Conservation (phyloP, 2,797 vertebrate species). For the Mus minutoides region DNA sequence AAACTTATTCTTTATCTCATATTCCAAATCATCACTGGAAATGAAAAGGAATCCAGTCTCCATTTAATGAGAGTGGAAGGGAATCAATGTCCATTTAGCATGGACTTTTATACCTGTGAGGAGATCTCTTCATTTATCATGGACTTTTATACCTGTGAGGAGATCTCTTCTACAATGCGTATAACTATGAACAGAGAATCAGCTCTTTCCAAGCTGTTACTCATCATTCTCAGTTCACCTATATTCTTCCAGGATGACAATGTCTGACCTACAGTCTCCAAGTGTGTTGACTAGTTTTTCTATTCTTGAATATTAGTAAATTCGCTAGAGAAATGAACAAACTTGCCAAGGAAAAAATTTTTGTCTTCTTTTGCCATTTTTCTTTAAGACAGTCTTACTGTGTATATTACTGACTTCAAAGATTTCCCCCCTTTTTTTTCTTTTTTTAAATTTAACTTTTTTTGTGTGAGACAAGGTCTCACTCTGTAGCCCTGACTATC, state of each 20-base stretch:
- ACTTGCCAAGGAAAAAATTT: neutral
- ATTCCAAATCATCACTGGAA: neutral
- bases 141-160: neutral
- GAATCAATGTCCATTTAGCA: fast-evolving
- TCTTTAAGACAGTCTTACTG: neutral
- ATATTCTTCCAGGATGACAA: neutral
- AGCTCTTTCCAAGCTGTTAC: neutral
- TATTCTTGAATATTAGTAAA: neutral
- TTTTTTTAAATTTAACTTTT: neutral
- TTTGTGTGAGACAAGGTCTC: neutral
- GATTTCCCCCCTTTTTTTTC: neutral
- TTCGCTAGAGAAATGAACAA: neutral
- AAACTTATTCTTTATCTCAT: neutral
- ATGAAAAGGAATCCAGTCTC: neutral
- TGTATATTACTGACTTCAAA: neutral
- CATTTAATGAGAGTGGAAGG: neutral
- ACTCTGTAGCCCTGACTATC: neutral
- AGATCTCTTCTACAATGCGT: too few relatives aligned
- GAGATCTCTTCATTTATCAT: fast-evolving
- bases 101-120: neutral
- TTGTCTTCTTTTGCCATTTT: neutral
- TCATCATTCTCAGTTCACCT: neutral
- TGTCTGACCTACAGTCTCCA: neutral
- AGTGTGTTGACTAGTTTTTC: neutral
- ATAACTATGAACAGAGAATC: neutral